Evolutionary conservation across 2,113 vertebrate genomes (phyloP).

Genomic region (Takifugu bimaculatus): DNA sequence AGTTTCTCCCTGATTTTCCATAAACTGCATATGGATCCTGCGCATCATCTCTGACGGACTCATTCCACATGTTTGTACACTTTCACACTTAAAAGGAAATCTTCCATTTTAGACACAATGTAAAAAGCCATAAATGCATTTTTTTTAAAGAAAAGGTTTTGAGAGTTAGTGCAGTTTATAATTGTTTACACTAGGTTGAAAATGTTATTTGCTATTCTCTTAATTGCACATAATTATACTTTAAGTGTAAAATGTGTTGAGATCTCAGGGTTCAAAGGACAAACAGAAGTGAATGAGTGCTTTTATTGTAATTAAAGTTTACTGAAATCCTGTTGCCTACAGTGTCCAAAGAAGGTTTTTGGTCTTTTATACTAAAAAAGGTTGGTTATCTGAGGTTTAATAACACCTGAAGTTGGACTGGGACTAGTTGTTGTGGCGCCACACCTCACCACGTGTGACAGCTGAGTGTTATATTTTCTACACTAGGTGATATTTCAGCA

Average conservation of each 20-base stretch:
- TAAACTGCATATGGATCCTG: constrained; percentile 12
- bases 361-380: constrained; percentile 22
- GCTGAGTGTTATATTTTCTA: constrained; percentile 5
- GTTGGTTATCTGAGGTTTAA: constrained; percentile 17
- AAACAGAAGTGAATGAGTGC: constrained; percentile 29
- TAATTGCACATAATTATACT: constrained; percentile 38
- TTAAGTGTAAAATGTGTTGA: constrained; percentile 26
- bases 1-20: constrained; percentile 17
- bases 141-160: constrained; percentile 7
- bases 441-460: background rate
- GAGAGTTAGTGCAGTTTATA: background rate
- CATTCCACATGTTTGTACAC: constrained; percentile 52
- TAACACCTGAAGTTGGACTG: constrained; percentile 23
- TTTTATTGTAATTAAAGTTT: constrained; percentile 42
- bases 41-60: constrained; percentile 15
- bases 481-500: background rate
- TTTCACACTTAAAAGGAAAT: constrained; percentile 27
- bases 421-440: constrained; percentile 12
- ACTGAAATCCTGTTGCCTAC: constrained; percentile 33
- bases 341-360: constrained; percentile 26
- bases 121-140: constrained; percentile 55
- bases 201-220: constrained; percentile 19
- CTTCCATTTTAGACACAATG: constrained; percentile 11
- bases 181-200: background rate
- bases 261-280: constrained; percentile 71